Conservation (phyloP, 2,797 vertebrate species). For the Enteromius argenteus region DNA sequence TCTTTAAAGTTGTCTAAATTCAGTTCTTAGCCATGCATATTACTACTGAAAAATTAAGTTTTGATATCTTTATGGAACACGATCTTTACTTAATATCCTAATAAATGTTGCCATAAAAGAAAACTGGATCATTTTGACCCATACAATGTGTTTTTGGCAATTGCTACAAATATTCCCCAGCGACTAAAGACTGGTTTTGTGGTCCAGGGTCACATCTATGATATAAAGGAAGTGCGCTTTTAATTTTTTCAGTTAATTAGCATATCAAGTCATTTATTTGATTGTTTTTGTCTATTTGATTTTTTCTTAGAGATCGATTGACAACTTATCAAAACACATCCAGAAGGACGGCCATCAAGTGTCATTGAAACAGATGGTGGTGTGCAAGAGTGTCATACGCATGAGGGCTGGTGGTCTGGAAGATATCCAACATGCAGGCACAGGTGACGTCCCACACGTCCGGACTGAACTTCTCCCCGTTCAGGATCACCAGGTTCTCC, state of each 20-base stretch:
- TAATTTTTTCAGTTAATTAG: not conserved
- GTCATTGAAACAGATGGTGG: constrained; percentile 29
- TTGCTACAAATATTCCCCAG: too few relatives aligned
- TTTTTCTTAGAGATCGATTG: not conserved
- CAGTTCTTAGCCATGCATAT: too few relatives aligned
- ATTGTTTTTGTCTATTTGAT: not conserved
- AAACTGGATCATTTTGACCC: too few relatives aligned
- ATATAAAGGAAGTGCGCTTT: not conserved
- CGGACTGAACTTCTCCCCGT: constrained; percentile 92
- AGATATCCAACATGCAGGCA: constrained; percentile 95
- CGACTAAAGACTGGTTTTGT: too few relatives aligned
- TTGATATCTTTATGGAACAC: too few relatives aligned
- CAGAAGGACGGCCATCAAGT: not conserved
- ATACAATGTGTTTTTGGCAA: too few relatives aligned
- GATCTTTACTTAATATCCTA: too few relatives aligned
- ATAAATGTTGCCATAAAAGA: too few relatives aligned
- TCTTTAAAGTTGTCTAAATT: too few relatives aligned
- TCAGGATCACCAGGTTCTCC: constrained; percentile 96
- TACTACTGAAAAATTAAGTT: too few relatives aligned
- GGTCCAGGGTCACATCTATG: too few relatives aligned
- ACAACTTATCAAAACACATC: constrained; percentile 9
- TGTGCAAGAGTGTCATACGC: constrained; percentile 78
- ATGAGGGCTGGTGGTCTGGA: constrained; percentile 94
- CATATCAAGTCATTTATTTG: too few relatives aligned
- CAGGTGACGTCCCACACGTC: constrained; percentile 93